Percentiles rank a stretch among this genome's conserved stretches.
These are phyloP conservation scores for Dicerorhinus sumatrensis DNA, from an alignment of 2,113 vertebrate genomes.

Conservation along the genomic window DNA sequence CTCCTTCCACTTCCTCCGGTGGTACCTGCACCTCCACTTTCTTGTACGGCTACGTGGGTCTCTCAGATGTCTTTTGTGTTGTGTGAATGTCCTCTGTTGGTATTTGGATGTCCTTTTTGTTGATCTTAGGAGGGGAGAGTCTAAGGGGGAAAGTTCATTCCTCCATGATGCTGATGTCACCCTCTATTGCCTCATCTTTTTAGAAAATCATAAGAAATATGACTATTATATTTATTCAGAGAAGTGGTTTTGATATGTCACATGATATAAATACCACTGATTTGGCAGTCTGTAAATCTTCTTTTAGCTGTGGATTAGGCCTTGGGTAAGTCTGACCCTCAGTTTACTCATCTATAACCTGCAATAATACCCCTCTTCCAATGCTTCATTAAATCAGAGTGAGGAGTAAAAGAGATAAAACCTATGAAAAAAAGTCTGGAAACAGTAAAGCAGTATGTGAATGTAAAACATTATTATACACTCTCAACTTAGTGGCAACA, in stretches of 20 bases:
- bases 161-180: no score
- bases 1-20: no score
- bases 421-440: not conserved
- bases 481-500: not conserved
- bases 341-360: not conserved
- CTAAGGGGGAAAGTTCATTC: no score
- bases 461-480: not conserved
- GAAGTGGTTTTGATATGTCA: not conserved
- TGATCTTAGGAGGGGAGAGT: no score
- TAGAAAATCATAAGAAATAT: conserved; percentile 24
- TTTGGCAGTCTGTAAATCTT: not conserved
- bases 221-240: not conserved
- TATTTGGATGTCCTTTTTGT: no score
- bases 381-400: not conserved
- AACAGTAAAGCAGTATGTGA: not conserved
- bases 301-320: not conserved
- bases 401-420: not conserved
- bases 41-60: no score
- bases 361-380: not conserved
- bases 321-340: not conserved
- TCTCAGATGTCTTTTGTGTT: no score
- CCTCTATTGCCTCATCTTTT: not conserved
- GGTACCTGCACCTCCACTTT: no score
- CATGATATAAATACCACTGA: not conserved
- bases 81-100: no score